A percentile compares a stretch with the other conserved stretches of the same genome.
These are phyloP conservation scores for Drosophila nigromelanica DNA, from an alignment of 1,140 invertebrate species.

Conservation along the genomic window DNA sequence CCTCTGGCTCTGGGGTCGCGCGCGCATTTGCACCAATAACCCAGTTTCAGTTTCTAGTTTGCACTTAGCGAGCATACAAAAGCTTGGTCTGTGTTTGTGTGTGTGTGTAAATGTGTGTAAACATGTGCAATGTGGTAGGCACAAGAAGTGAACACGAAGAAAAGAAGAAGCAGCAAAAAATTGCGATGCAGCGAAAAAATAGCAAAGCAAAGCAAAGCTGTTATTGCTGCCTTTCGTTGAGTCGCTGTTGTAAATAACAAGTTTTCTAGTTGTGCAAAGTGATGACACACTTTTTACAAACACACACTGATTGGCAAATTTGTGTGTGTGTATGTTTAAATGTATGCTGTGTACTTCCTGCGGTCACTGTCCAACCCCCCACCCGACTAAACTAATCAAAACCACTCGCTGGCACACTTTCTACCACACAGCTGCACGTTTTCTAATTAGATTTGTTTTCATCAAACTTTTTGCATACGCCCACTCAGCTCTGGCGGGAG, in stretches of 20 bases:
- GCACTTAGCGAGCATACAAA: conserved; percentile 58
- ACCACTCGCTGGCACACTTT: conserved; percentile 61
- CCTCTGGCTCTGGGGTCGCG: too few species aligned
- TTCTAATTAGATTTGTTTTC: conserved; percentile 72
- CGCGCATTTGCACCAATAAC: conserved; percentile 76
- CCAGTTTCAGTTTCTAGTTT: conserved; percentile 76
- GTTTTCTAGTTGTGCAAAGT: conserved; percentile 71
- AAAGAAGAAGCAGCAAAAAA: conserved; percentile 33
- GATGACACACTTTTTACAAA: conserved; percentile 68
- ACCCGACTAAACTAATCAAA: conserved; percentile 55
- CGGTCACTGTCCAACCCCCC: conserved; percentile 12
- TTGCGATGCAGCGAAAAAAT: conserved; percentile 35
- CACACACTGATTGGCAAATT: conserved; percentile 25
- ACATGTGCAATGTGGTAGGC: conserved; percentile 39
- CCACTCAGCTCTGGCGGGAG: conserved; percentile 11
- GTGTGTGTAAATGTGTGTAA: conserved; percentile 13
- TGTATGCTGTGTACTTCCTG: conserved; percentile 23
- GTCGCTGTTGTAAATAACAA: conserved; percentile 59
- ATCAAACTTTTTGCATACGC: conserved; percentile 38
- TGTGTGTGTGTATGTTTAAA: conserved; percentile 18
- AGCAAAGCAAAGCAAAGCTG: conserved; percentile 5
- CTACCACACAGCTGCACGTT: conserved; percentile 58
- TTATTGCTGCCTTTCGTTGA: conserved; percentile 37
- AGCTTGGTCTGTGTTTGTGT: conserved; percentile 18
- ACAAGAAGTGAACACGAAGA: conserved; percentile 38